Evolutionary conservation across 2,888 invertebrate genomes (phyloP).

Genomic region (Agonopterix arenella): DNA sequence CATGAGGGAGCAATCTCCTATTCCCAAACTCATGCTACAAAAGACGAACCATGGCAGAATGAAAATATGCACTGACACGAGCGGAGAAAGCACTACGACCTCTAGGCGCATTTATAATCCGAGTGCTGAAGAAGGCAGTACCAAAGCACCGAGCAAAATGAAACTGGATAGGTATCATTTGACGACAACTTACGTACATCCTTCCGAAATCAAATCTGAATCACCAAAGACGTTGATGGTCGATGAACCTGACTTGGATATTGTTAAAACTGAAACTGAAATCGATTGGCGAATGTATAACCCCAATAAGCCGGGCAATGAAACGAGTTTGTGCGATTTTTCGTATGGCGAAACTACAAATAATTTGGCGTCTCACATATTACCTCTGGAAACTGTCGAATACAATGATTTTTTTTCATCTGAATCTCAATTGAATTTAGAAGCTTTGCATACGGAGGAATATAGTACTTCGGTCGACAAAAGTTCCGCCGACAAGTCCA

Average conservation of each 20-base stretch:
- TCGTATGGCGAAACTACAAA: conserved; percentile 49
- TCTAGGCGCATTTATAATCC: conserved; percentile 43
- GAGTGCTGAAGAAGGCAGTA: conserved; percentile 24
- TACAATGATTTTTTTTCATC: conserved; percentile 44
- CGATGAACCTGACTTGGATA: conserved; percentile 37
- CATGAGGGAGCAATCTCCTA: conserved; percentile 65
- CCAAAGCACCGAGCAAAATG: conserved; percentile 19
- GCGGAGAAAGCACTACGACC: conserved; percentile 20
- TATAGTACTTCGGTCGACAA: conserved; percentile 19
- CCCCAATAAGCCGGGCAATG: conserved; percentile 29
- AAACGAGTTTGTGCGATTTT: conserved; percentile 50
- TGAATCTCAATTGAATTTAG: conserved; percentile 34
- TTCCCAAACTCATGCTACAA: conserved; percentile 63
- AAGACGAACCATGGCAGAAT: conserved; percentile 51
- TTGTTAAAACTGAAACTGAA: conserved; percentile 45
- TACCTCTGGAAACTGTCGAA: conserved; percentile 41
- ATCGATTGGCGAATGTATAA: conserved; percentile 45
- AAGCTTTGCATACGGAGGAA: conserved; percentile 30
- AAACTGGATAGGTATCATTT: conserved; percentile 32
- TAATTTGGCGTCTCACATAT: conserved; percentile 31
- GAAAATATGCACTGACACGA: conserved; percentile 37
- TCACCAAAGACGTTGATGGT: conserved; percentile 28
- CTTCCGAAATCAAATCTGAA: conserved; percentile 30
- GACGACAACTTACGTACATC: conserved; percentile 27
- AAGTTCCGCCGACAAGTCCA: conserved; percentile 26